Evolutionary conservation across 2,797 vertebrate genomes (phyloP).

Genomic region (Bradypodion ventrale): DNA sequence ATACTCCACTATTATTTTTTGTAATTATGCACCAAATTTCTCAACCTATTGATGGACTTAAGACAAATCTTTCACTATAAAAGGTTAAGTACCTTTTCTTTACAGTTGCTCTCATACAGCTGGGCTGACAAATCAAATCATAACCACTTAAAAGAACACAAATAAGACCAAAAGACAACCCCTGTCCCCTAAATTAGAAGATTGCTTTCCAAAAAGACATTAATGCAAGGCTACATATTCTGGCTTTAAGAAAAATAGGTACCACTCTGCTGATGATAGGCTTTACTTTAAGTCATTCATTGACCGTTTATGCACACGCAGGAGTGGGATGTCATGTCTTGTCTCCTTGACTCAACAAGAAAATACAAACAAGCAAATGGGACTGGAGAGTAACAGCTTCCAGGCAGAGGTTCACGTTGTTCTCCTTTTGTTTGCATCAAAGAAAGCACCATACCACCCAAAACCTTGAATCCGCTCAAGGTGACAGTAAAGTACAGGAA

Average conservation of each 20-base stretch:
- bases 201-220: conserved; percentile 27
- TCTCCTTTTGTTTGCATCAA: background rate
- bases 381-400: conserved; percentile 1
- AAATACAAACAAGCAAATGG: conserved; percentile 23
- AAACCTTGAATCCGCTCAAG: background rate
- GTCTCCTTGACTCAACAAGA: conserved; percentile 24
- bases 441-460: conserved; percentile 18
- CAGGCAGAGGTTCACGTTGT: background rate
- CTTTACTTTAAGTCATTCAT: conserved; percentile 21
- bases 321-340: conserved; percentile 9
- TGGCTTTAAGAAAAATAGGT: conserved; percentile 21
- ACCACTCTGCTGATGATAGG: background rate
- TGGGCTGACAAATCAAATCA: conserved; percentile 3
- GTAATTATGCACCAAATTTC: conserved; percentile 47
- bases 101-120: background rate
- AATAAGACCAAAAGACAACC: conserved; percentile 32
- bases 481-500: background rate
- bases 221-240: conserved; percentile 9
- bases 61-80: background rate
- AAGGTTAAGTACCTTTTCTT: background rate
- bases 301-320: conserved; percentile 16
- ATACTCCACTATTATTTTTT: conserved; percentile 32
- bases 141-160: conserved; percentile 13
- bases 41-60: conserved; percentile 36
- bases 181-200: background rate